Conservation (phyloP, 2,888 invertebrate genomes). For the Lasiommata megera region DNA sequence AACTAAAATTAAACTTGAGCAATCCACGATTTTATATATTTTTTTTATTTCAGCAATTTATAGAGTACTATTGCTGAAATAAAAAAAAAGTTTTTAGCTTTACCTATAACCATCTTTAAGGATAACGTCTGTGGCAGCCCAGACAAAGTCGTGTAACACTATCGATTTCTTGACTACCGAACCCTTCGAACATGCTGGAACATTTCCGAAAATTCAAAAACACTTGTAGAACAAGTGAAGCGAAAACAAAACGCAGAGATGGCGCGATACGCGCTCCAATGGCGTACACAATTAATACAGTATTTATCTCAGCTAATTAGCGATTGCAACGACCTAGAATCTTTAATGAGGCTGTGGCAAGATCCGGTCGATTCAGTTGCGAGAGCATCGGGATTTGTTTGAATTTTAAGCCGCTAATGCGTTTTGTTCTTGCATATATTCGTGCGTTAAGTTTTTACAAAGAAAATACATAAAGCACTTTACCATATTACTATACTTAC, state of each 20-base stretch:
- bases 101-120: too few species aligned
- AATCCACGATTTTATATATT: too few species aligned
- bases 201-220: slow-evolving; percentile 10
- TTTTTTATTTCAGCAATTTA: too few species aligned
- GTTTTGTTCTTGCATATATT: slow-evolving; percentile 22
- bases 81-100: too few species aligned
- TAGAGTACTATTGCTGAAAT: too few species aligned
- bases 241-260: slow-evolving; percentile 41
- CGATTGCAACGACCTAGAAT: slow-evolving; percentile 79
- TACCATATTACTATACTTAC: too few species aligned
- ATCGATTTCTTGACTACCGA: not conserved
- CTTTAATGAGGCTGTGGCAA: slow-evolving; percentile 76
- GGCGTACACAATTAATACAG: slow-evolving; percentile 77
- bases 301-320: slow-evolving; percentile 77
- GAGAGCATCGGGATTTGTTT: slow-evolving; percentile 38
- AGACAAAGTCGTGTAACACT: too few species aligned
- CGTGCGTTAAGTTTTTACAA: too few species aligned
- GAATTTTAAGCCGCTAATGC: slow-evolving; percentile 26
- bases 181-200: not conserved
- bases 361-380: slow-evolving; percentile 58
- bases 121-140: too few species aligned
- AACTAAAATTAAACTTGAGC: too few species aligned
- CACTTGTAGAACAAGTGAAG: slow-evolving; percentile 25
- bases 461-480: too few species aligned
- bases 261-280: slow-evolving; percentile 66